Evolutionary conservation across 2,888 invertebrate genomes (phyloP).

Genomic region (Ornithoptera priamus): DNA sequence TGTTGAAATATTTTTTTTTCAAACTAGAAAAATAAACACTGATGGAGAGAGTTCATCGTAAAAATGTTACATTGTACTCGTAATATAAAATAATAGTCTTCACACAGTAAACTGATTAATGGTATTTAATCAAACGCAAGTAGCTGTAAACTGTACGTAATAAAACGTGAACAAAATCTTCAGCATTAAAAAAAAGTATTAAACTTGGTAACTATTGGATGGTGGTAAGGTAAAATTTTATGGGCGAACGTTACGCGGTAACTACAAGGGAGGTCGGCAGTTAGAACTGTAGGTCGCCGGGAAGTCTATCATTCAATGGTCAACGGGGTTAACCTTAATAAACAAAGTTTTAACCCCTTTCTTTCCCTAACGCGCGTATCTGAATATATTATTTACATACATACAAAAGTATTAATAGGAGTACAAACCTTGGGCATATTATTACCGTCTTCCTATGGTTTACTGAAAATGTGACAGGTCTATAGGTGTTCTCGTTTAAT

Average conservation of each 20-base stretch:
- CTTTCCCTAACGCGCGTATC: too few species aligned
- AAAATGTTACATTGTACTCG: conserved; percentile 2
- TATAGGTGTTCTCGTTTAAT: too few species aligned
- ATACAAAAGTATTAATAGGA: too few species aligned
- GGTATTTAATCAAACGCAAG: conserved; percentile 22
- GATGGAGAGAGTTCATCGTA: conserved; percentile 3
- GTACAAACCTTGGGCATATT: too few species aligned
- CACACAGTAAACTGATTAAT: conserved; percentile 6
- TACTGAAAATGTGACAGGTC: too few species aligned
- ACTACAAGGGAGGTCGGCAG: conserved; percentile 46
- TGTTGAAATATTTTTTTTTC: too few species aligned
- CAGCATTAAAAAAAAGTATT: conserved; percentile 37
- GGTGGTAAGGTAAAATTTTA: conserved; percentile 51
- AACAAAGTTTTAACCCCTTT: too few species aligned
- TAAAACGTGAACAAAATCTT: conserved; percentile 31
- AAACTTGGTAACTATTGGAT: conserved; percentile 39
- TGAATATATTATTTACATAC: too few species aligned
- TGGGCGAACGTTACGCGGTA: conserved; percentile 45
- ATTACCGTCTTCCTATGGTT: too few species aligned
- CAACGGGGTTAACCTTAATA: neutral
- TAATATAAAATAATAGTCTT: conserved; percentile 14
- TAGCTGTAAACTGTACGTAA: conserved; percentile 22
- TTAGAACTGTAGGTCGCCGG: conserved; percentile 9
- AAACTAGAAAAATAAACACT: too few species aligned
- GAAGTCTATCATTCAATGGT: conserved; percentile 2